These are phyloP conservation scores for Cephus sareptanus DNA, from an alignment of 2,888 invertebrate species.

Conservation along the genomic window DNA sequence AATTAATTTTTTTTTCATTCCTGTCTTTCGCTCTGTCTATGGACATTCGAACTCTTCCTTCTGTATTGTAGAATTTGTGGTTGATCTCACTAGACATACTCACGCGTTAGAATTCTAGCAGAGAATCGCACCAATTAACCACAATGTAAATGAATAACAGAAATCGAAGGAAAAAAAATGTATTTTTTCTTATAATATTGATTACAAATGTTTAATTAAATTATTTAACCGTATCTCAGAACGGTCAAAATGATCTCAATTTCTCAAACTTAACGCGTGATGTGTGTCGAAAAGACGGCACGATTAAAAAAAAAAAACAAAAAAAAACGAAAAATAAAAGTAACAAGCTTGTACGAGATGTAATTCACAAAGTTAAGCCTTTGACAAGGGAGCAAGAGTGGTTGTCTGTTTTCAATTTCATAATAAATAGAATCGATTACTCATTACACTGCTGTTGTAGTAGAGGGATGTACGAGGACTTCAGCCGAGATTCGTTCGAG, in stretches of 20 bases:
- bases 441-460: constrained; percentile 63
- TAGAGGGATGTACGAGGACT: constrained; percentile 85
- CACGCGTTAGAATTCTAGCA: background rate
- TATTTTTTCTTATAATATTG: background rate
- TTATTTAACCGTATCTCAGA: background rate
- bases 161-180: background rate
- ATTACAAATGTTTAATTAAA: background rate
- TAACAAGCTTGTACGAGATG: constrained; percentile 28
- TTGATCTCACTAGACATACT: background rate
- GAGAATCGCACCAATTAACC: background rate
- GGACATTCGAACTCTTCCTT: background rate
- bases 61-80: background rate
- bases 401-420: constrained; percentile 24
- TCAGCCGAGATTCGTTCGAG: constrained; percentile 89
- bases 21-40: background rate
- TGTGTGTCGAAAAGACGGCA: too few relatives aligned
- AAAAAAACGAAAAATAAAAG: background rate
- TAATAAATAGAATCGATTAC: constrained; percentile 50
- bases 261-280: background rate
- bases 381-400: constrained; percentile 54
- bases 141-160: background rate
- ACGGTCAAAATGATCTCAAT: background rate
- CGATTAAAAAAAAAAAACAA: background rate
- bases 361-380: constrained; percentile 62
- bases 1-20: background rate